Evolutionary conservation across 2,113 vertebrate genomes (phyloP).

Genomic region (Cervus canadensis): DNA sequence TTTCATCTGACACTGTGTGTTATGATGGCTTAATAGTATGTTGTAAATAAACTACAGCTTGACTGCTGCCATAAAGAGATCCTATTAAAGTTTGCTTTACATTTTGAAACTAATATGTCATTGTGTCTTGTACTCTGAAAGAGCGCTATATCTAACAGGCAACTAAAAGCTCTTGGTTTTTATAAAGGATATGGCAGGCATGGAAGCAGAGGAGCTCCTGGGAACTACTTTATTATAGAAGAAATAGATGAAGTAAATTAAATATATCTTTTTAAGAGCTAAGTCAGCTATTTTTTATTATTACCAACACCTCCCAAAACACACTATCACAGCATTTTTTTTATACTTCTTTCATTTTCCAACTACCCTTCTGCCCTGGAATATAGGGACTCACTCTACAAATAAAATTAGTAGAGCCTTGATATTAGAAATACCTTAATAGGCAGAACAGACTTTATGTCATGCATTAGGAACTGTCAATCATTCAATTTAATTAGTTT

Average conservation of each 20-base stretch:
- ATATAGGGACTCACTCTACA: slow-evolving; percentile 44
- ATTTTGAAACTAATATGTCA: neutral
- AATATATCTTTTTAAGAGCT: slow-evolving; percentile 26
- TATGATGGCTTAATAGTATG: neutral
- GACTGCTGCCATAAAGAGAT: neutral
- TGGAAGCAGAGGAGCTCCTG: neutral
- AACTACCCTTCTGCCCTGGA: neutral
- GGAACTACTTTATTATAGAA: neutral
- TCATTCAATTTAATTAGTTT: neutral
- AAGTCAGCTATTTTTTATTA: slow-evolving; percentile 44
- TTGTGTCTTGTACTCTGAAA: neutral
- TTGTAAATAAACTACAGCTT: neutral
- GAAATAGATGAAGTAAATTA: slow-evolving; percentile 42
- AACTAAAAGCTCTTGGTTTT: slow-evolving; percentile 4
- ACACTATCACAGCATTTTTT: neutral
- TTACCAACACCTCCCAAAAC: neutral
- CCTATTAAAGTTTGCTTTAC: neutral
- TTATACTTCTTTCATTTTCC: slow-evolving; percentile 3
- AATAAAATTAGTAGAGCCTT: slow-evolving; percentile 20
- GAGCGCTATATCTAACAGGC: neutral
- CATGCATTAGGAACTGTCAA: neutral
- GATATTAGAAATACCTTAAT: slow-evolving; percentile 25
- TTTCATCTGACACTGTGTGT: neutral
- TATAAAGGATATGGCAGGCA: neutral
- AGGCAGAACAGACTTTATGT: neutral